Conservation (phyloP, 1,140 invertebrate species). For the Metopolophium dirhodum region DNA sequence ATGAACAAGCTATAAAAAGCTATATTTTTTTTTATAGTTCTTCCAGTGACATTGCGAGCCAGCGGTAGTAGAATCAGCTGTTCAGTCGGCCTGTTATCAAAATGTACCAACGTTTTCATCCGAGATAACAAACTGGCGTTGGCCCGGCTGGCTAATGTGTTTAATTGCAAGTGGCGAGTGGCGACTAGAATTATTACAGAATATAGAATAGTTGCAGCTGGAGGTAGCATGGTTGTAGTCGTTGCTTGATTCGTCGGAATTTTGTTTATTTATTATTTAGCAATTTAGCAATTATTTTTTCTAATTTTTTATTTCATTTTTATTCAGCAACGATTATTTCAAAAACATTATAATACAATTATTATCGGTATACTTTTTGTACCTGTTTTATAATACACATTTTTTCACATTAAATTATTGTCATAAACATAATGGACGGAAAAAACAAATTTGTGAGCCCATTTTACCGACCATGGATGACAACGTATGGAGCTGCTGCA, state of each 20-base stretch:
- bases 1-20: no score
- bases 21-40: background rate
- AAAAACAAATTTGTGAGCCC: slow-evolving; percentile 36
- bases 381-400: background rate
- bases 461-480: slow-evolving; percentile 72
- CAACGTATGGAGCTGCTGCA: slow-evolving; percentile 71
- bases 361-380: background rate
- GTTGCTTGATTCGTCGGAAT: background rate
- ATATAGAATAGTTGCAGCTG: background rate
- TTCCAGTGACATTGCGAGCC: slow-evolving; percentile 1
- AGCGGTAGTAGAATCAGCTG: background rate
- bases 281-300: background rate
- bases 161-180: background rate
- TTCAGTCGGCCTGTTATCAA: slow-evolving; percentile 23
- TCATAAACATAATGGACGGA: slow-evolving; percentile 18
- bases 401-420: background rate
- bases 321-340: background rate
- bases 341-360: background rate
- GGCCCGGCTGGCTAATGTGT: no score
- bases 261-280: background rate
- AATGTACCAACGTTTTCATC: background rate
- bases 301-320: background rate
- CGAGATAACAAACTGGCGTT: background rate
- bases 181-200: background rate
- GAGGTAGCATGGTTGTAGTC: background rate